phyloP scores from a whole-genome alignment of 1,140 invertebrate species.

The Chionoecetes opilio region DNA sequence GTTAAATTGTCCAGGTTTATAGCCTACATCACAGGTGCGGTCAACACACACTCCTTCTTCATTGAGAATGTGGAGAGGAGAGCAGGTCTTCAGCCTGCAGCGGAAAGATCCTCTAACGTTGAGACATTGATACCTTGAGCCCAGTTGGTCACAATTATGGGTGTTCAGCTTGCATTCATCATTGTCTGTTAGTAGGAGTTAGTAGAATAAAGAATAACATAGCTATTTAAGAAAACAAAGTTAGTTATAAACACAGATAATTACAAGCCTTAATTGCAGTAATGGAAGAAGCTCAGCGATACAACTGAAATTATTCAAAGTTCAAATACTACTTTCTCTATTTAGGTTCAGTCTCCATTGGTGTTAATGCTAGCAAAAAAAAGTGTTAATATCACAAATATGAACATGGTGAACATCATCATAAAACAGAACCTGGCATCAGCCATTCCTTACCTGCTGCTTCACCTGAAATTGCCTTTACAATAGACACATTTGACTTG shows the following conservation, averaged over 20 bases:
- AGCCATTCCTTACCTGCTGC: no score
- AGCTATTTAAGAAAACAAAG: not conserved
- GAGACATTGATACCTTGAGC: conserved; percentile 90
- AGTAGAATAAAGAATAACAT: not conserved
- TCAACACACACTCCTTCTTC: conserved; percentile 82
- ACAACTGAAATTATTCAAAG: no score
- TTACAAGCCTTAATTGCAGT: no score
- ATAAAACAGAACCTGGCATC: no score
- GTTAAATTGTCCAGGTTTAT: conserved; percentile 84
- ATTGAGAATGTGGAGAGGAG: conserved; percentile 82
- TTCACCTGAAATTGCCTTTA: no score
- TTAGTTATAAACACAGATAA: not conserved
- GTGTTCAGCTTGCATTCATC: conserved; percentile 94
- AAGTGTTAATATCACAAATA: no score
- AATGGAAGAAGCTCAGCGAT: no score
- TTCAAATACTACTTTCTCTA: no score
- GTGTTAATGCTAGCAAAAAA: no score
- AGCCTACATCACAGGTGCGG: conserved; percentile 85
- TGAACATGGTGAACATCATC: no score
- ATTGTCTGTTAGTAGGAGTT: conserved; percentile 88
- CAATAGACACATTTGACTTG: no score
- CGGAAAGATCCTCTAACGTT: conserved; percentile 93
- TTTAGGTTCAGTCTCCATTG: no score
- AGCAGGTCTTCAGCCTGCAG: conserved; percentile 88
- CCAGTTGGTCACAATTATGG: conserved; percentile 89